A percentile compares a stretch with the other conserved stretches of the same genome.
Evolutionary conservation across 2,797 vertebrate species (phyloP).

Genomic region (Dicrostonyx torquatus): DNA sequence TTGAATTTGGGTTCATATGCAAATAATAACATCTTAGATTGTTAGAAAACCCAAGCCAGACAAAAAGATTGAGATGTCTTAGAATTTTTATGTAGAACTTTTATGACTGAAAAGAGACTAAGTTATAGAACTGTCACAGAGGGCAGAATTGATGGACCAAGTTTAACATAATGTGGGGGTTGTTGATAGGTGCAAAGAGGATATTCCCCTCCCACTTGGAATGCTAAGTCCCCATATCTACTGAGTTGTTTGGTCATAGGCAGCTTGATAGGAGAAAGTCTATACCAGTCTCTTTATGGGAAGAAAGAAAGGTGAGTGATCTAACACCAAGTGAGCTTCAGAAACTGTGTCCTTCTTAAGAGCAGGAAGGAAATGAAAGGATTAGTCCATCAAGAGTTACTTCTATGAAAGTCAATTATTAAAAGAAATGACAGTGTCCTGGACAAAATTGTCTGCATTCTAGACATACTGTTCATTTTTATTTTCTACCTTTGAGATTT

Average conservation of each 20-base stretch:
- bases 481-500: background rate
- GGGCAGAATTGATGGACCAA: background rate
- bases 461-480: background rate
- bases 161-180: background rate
- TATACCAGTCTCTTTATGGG: background rate
- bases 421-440: background rate
- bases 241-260: background rate
- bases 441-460: background rate
- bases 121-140: background rate
- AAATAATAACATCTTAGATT: background rate
- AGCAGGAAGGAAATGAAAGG: background rate
- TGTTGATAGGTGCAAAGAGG: background rate
- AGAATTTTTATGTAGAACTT: background rate
- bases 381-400: background rate
- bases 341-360: background rate
- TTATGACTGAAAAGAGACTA: background rate
- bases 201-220: background rate
- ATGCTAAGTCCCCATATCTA: background rate
- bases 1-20: background rate
- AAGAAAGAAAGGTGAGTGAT: background rate
- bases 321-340: background rate
- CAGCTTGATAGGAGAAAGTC: background rate
- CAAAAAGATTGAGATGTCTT: background rate
- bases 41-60: background rate
- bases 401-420: background rate